Evolutionary conservation across 2,888 invertebrate genomes (phyloP).

Genomic region (Phengaris arion): DNA sequence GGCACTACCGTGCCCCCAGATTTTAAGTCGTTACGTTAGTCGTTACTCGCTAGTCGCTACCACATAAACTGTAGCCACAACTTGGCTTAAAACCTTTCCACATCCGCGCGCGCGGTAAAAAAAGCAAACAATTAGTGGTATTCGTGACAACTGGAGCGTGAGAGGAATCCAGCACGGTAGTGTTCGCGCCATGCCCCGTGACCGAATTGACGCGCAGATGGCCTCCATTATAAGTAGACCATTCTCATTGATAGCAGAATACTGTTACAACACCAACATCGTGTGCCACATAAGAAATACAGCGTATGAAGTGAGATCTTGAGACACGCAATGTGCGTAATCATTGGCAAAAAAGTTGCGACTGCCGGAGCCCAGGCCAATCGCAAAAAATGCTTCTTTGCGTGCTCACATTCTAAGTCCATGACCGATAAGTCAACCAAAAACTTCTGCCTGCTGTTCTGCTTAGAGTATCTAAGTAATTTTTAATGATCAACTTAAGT

Average conservation of each 20-base stretch:
- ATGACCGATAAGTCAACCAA: not conserved
- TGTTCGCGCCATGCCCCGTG: conserved; percentile 64
- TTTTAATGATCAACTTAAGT: too few relatives aligned
- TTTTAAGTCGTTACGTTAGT: too few relatives aligned
- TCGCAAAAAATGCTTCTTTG: not conserved
- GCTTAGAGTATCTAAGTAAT: too few relatives aligned
- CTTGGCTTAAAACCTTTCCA: conserved; percentile 41
- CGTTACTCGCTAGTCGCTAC: not conserved
- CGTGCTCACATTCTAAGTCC: not conserved
- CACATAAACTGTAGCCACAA: not conserved
- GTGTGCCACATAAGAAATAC: conserved; percentile 11
- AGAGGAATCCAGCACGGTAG: conserved; percentile 71
- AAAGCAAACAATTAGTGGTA: conserved; percentile 72
- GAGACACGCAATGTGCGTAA: not conserved
- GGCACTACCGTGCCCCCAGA: too few relatives aligned
- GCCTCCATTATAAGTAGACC: conserved; percentile 49
- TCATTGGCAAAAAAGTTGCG: not conserved
- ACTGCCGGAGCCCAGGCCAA: not conserved
- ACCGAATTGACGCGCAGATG: conserved; percentile 56
- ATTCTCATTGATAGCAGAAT: conserved; percentile 38
- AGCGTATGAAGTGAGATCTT: not conserved
- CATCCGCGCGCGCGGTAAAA: conserved; percentile 53
- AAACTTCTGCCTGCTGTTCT: not conserved
- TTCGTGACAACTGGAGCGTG: conserved; percentile 76
- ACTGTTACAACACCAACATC: conserved; percentile 18